Conservation (phyloP, 1,140 invertebrate species). For the Ceratoteleas bidentatus region DNA sequence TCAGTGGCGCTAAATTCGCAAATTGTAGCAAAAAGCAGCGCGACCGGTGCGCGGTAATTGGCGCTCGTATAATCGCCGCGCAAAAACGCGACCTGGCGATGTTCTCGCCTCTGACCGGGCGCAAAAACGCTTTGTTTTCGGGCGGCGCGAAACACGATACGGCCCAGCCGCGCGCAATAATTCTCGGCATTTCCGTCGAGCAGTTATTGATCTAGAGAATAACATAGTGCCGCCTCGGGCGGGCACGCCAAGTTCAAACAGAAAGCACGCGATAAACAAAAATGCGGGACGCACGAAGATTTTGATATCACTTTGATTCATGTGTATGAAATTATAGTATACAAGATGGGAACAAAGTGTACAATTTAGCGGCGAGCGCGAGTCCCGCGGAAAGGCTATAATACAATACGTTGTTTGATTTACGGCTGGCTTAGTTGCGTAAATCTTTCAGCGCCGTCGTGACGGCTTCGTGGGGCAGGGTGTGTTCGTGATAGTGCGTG, state of each 20-base stretch:
- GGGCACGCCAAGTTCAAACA: slow-evolving; percentile 27
- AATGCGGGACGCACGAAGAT: slow-evolving; percentile 26
- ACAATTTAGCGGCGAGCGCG: slow-evolving; percentile 51
- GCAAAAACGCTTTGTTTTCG: slow-evolving; percentile 42
- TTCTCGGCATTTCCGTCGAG: slow-evolving; percentile 38
- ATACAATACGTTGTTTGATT: slow-evolving; percentile 64
- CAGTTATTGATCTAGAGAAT: slow-evolving; percentile 53
- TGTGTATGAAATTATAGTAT: slow-evolving; percentile 58
- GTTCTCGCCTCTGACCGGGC: slow-evolving; percentile 30
- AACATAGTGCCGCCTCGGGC: slow-evolving; percentile 17
- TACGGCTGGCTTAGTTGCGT: slow-evolving; percentile 59
- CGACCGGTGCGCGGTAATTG: slow-evolving; percentile 55
- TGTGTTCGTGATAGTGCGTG: slow-evolving; percentile 58
- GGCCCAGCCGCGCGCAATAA: slow-evolving; percentile 30
- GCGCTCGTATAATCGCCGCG: slow-evolving; percentile 34
- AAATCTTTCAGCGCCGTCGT: slow-evolving; percentile 63
- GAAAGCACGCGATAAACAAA: slow-evolving; percentile 32
- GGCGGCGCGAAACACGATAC: slow-evolving; percentile 13
- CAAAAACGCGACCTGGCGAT: slow-evolving; percentile 47
- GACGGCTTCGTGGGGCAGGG: slow-evolving; percentile 25
- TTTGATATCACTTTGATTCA: slow-evolving; percentile 66
- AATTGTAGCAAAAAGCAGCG: slow-evolving; percentile 51
- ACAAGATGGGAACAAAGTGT: slow-evolving; percentile 64
- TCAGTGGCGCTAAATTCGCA: slow-evolving; percentile 37
- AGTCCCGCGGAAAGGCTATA: slow-evolving; percentile 43